Percentiles rank a stretch among this genome's conserved stretches.
Conservation (phyloP, 2,113 vertebrate species). For the Petroica traversi region DNA sequence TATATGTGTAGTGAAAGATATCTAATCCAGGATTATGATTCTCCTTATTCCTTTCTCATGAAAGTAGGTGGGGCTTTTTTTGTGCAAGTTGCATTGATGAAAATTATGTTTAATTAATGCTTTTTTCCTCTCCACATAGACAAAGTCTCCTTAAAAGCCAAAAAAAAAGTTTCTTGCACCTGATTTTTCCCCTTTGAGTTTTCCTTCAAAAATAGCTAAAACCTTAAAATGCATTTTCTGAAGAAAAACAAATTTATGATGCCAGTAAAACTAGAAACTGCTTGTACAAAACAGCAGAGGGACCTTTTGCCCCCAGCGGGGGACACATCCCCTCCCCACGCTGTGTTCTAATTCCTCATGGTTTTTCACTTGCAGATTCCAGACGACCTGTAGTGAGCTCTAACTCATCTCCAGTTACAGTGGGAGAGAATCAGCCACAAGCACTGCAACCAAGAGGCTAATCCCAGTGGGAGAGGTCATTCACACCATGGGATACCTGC, state of each 20-base stretch:
- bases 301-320: neutral
- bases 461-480: neutral
- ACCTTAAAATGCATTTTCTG: neutral
- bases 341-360: neutral
- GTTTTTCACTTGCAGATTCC: neutral
- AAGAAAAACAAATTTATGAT: neutral
- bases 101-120: conserved; percentile 53
- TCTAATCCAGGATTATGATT: conserved; percentile 67
- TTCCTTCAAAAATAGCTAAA: neutral
- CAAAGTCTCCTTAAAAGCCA: neutral
- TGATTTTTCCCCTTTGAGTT: neutral
- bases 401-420: neutral
- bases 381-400: neutral
- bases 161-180: neutral
- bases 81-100: conserved; percentile 7
- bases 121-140: neutral
- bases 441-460: neutral
- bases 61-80: conserved; percentile 51
- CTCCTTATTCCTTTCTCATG: conserved; percentile 64
- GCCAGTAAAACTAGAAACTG: neutral
- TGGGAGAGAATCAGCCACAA: neutral
- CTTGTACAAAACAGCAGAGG: neutral
- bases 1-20: conserved; percentile 58
- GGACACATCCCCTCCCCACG: neutral
- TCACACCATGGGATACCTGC: neutral